Evolutionary conservation across 1,140 invertebrate species (phyloP), one percentile per base, ranked within the genome.

Genomic region (Bombyx mandarina): DNA sequence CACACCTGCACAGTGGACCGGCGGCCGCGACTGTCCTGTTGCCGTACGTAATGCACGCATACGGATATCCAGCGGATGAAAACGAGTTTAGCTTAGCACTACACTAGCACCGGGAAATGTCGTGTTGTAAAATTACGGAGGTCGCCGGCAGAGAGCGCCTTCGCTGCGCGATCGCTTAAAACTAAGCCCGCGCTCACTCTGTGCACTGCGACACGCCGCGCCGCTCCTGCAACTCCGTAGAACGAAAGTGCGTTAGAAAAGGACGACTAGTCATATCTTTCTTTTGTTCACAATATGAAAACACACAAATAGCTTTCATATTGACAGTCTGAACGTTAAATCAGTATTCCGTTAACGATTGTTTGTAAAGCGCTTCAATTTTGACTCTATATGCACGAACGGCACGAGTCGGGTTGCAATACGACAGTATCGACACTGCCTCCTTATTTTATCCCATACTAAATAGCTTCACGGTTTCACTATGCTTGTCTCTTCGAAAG

Each of bases 191-290:
- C 64, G 61, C 64, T 67, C 69, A 69, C 63, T 69, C 66, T 49
- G 65, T 71, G 56, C 60, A 70, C 72, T 66, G 73, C 67, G 72
- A 69, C 69, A 71, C 69, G 26, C 26, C 26, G 26, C 26, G 26
- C 26, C 26, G 2, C 65, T 57, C 45, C 58, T 53, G 18, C 51
- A 26, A 45, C 54, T 9, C 52, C 45, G 26, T 12, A 22, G 45
- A 54, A 82, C 66, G 79, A 86, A 85, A 83, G 81, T 70, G 73
- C 62, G 73, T 57, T 71, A 65, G 80, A 86, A 80, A 82, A 76
- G 77, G 83, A 84, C 79, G 62, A 67, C 67, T 61, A 69, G 57
- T 73, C 77, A 79, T 80, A 83, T 81, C 79, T 84, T 82, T 77
- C 78, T 75, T 78, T 86, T 70, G 75, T 69, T 70, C 74, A 56